Conservation (phyloP, 2,113 vertebrate species). For the Anthoscopus minutus region DNA sequence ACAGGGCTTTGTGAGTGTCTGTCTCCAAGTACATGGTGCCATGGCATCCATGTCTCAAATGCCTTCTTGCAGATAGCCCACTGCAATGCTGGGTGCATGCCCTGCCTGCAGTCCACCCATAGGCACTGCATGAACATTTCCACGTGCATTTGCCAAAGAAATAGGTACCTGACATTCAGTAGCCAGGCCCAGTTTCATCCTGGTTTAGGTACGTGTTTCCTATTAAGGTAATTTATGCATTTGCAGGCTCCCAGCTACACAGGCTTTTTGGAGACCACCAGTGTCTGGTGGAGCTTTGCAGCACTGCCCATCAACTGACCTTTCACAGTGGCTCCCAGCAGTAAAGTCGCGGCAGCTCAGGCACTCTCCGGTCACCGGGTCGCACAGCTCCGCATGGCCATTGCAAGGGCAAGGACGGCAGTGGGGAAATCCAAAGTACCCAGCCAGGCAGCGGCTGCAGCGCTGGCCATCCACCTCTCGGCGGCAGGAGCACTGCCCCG, state of each 20-base stretch:
- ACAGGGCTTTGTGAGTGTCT: rapidly evolving
- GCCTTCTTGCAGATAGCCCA: neutral
- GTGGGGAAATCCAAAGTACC: conserved; percentile 80
- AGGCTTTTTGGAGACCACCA: neutral
- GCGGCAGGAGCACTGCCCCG: conserved; percentile 80
- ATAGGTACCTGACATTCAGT: neutral
- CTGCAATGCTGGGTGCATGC: neutral
- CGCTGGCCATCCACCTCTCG: conserved; percentile 60
- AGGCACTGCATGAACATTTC: neutral
- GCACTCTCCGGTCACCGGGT: conserved; percentile 72
- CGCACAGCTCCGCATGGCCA: conserved; percentile 72
- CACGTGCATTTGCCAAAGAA: neutral
- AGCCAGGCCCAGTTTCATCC: neutral
- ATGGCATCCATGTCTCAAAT: neutral
- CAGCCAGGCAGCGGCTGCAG: conserved; percentile 74
- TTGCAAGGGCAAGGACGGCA: conserved; percentile 79
- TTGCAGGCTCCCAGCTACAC: neutral
- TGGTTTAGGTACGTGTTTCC: neutral
- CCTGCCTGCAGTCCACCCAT: neutral
- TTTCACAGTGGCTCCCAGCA: conserved; percentile 76
- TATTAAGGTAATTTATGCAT: neutral
- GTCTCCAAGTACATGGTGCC: neutral
- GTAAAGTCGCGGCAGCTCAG: conserved; percentile 69
- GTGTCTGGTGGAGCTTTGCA: neutral
- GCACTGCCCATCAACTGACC: conserved; percentile 1